A percentile compares a stretch with the other conserved stretches of the same genome.
These are phyloP conservation scores for Meliscaeva auricollis DNA, from an alignment of 2,888 invertebrate species.

Conservation along the genomic window DNA sequence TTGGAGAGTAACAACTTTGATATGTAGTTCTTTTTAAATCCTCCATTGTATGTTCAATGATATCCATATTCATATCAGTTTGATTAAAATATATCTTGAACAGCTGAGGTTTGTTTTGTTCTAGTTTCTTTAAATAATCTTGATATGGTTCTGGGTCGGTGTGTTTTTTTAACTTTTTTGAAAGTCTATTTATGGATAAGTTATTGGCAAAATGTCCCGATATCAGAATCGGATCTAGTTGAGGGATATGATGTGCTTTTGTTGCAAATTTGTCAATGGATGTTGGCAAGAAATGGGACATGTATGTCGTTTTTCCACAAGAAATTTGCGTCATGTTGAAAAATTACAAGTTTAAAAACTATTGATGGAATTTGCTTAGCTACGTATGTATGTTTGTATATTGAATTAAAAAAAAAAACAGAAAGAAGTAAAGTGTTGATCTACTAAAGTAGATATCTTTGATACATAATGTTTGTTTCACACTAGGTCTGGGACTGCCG, in stretches of 20 bases:
- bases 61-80: conserved; percentile 63
- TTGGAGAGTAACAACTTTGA: conserved; percentile 76
- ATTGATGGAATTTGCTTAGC: too few relatives aligned
- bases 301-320: conserved; percentile 52
- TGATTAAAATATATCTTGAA: conserved; percentile 74
- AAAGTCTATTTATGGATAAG: conserved; percentile 60
- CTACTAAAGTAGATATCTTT: too few relatives aligned
- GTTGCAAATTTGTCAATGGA: conserved; percentile 33
- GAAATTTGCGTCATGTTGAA: background rate
- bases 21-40: conserved; percentile 76
- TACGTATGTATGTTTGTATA: too few relatives aligned
- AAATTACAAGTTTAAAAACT: too few relatives aligned
- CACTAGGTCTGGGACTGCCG: too few relatives aligned
- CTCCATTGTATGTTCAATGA: conserved; percentile 64
- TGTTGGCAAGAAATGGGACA: conserved; percentile 7
- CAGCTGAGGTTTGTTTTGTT: conserved; percentile 70
- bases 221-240: conserved; percentile 76
- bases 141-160: conserved; percentile 73
- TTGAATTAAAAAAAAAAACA: too few relatives aligned
- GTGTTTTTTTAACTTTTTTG: conserved; percentile 69
- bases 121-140: conserved; percentile 72
- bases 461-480: too few relatives aligned
- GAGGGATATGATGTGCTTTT: conserved; percentile 35
- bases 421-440: too few relatives aligned
- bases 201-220: conserved; percentile 75